Percentiles rank a stretch among this genome's conserved stretches.
phyloP scores from a whole-genome alignment of 2,113 vertebrate genomes.

The Malurus elegans region DNA sequence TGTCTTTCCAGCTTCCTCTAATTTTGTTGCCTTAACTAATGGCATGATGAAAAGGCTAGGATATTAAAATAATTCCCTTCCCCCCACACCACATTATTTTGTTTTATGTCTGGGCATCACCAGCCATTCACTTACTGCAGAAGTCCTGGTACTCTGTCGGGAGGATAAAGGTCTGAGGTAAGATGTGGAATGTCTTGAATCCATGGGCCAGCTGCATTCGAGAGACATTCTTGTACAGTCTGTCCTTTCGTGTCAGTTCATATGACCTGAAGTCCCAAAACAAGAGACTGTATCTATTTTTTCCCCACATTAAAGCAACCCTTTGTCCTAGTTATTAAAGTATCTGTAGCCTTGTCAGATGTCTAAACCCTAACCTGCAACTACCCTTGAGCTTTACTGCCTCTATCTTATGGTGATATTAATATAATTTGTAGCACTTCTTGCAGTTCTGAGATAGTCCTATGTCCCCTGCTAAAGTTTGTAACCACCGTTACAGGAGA shows the following conservation, averaged over 20 bases:
- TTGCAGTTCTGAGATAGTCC: background rate
- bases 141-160: slow-evolving; percentile 93
- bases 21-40: background rate
- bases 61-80: background rate
- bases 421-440: background rate
- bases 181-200: slow-evolving; percentile 91
- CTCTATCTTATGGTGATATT: background rate
- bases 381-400: background rate
- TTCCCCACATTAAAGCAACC: background rate
- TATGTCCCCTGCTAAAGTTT: too few relatives aligned
- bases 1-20: background rate
- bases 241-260: slow-evolving; percentile 96
- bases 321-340: background rate
- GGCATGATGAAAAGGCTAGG: background rate
- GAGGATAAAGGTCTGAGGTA: slow-evolving; percentile 93
- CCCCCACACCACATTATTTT: background rate
- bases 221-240: slow-evolving; percentile 93
- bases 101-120: background rate
- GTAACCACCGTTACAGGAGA: too few relatives aligned
- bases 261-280: slow-evolving; percentile 82
- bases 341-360: background rate
- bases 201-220: slow-evolving; percentile 93
- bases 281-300: background rate
- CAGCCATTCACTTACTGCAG: slow-evolving; percentile 84
- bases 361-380: background rate